Conservation (phyloP, 2,888 invertebrate species). For the Dilophus febrilis region DNA sequence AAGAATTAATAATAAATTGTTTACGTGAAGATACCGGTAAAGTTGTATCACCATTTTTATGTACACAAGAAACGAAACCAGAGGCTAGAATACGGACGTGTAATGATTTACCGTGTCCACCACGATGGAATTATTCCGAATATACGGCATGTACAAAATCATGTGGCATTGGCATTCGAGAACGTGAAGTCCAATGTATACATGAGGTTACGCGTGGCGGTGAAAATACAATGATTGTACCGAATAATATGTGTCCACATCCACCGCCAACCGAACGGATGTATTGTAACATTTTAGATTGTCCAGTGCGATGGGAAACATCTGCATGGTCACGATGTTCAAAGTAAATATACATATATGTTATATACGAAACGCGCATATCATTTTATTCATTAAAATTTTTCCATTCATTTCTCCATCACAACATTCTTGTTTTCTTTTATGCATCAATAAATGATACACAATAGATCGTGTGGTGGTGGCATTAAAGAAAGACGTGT, state of each 20-base stretch:
- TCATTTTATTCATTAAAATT: not conserved
- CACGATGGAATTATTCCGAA: slow-evolving; percentile 82
- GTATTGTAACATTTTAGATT: slow-evolving; percentile 84
- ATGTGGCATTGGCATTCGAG: slow-evolving; percentile 88
- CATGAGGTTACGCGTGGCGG: slow-evolving; percentile 65
- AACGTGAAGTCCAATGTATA: slow-evolving; percentile 53
- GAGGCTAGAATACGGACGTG: slow-evolving; percentile 77
- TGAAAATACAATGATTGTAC: slow-evolving; percentile 80
- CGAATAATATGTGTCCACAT: slow-evolving; percentile 78
- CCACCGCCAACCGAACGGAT: slow-evolving; percentile 78
- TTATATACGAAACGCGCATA: not conserved
- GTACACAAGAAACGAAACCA: slow-evolving; percentile 72
- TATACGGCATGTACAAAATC: slow-evolving; percentile 81
- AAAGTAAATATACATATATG: slow-evolving; percentile 27
- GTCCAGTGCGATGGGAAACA: slow-evolving; percentile 78
- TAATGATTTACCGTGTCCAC: slow-evolving; percentile 91
- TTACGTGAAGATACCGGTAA: slow-evolving; percentile 73
- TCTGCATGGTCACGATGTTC: slow-evolving; percentile 86
- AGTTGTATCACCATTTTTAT: slow-evolving; percentile 74
- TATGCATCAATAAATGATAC: not conserved
- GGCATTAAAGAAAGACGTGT: slow-evolving; percentile 70
- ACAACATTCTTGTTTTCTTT: not conserved
- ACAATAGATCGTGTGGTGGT: slow-evolving; percentile 57
- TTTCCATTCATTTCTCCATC: not conserved
- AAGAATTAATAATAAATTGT: slow-evolving; percentile 79